These are phyloP conservation scores for Agapostemon virescens DNA, from an alignment of 2,888 invertebrate genomes.

Conservation along the genomic window DNA sequence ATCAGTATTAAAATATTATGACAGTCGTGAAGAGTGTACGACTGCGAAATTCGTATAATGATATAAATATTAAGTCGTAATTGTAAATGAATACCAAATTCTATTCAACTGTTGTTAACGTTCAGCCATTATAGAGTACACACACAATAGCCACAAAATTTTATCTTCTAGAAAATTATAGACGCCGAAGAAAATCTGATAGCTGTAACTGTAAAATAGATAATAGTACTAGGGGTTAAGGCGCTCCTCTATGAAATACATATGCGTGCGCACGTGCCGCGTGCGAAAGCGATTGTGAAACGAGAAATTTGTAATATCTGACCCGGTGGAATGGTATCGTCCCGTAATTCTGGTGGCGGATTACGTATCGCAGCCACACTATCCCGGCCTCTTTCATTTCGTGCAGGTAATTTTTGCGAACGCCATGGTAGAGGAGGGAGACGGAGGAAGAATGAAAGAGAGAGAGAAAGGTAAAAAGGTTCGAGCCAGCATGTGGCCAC, in stretches of 20 bases:
- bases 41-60: too few relatives aligned
- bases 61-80: too few relatives aligned
- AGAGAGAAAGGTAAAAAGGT: slow-evolving; percentile 5
- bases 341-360: slow-evolving; percentile 45
- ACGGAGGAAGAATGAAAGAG: not conserved
- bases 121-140: too few relatives aligned
- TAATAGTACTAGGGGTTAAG: too few relatives aligned
- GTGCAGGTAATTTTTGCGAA: slow-evolving; percentile 54
- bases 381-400: slow-evolving; percentile 30
- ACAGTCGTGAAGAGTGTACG: too few relatives aligned
- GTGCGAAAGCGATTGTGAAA: not conserved
- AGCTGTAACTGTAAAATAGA: too few relatives aligned
- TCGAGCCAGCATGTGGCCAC: slow-evolving; percentile 38
- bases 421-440: not conserved
- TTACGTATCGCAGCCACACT: slow-evolving; percentile 37
- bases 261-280: not conserved
- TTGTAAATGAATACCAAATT: too few relatives aligned
- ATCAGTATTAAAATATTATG: too few relatives aligned
- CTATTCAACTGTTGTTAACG: too few relatives aligned
- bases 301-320: not conserved
- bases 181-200: too few relatives aligned
- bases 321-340: not conserved
- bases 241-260: not conserved
- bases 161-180: too few relatives aligned
- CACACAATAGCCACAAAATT: too few relatives aligned